Evolutionary conservation across 2,113 vertebrate species (phyloP).

Genomic region (Isurus oxyrinchus): DNA sequence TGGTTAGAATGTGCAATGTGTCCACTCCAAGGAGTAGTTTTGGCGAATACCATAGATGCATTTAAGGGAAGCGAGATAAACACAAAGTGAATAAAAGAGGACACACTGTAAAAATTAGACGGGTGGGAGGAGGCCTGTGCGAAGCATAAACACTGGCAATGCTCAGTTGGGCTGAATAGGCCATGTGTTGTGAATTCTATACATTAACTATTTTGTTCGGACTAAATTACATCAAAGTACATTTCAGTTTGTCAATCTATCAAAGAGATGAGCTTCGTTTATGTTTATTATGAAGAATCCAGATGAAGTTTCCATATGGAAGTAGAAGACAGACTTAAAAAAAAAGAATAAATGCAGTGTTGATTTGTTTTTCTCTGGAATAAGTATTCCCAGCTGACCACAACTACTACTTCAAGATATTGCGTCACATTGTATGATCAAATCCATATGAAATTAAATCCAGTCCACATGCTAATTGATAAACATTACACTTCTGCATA

Average conservation of each 20-base stretch:
- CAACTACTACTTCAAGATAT: background rate
- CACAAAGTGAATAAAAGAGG: background rate
- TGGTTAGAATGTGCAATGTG: background rate
- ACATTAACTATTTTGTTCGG: background rate
- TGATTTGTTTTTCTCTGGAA: conserved; percentile 10
- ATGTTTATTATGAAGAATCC: background rate
- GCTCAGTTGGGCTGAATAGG: background rate
- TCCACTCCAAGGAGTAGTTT: background rate
- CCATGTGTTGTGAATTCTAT: background rate
- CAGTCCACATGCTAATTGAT: background rate
- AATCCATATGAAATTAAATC: background rate
- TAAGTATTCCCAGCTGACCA: background rate
- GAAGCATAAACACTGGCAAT: background rate
- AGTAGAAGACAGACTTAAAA: background rate
- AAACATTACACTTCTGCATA: background rate
- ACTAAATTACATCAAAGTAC: background rate
- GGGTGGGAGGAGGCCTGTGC: background rate
- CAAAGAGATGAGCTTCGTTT: background rate
- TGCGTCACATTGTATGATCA: background rate
- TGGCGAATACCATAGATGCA: background rate
- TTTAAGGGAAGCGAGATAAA: background rate
- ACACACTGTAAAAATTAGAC: background rate
- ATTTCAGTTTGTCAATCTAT: background rate
- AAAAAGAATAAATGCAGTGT: background rate
- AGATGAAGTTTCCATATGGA: background rate